These are phyloP conservation scores for Mercenaria mercenaria DNA, from an alignment of 1,140 invertebrate species.

Conservation along the genomic window DNA sequence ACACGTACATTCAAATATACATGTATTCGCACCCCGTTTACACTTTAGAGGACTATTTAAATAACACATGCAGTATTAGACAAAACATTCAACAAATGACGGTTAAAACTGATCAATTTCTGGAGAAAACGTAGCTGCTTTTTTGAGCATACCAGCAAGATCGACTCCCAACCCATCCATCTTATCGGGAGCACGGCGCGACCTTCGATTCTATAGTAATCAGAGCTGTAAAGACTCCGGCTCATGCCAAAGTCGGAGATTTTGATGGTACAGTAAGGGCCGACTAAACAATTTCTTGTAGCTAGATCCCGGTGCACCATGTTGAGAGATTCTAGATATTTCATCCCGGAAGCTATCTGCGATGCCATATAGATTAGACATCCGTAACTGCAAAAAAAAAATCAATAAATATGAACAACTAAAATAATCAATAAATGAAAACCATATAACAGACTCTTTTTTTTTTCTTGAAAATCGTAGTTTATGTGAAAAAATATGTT, in stretches of 20 bases:
- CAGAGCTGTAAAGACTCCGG: conserved; percentile 92
- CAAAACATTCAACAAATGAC: neutral
- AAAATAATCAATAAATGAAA: neutral
- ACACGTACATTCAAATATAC: neutral
- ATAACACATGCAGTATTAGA: conserved; percentile 24
- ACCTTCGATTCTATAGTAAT: conserved; percentile 94
- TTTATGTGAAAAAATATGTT: too few species aligned
- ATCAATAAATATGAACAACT: neutral
- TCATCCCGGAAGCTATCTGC: conserved; percentile 95
- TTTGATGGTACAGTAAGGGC: conserved; percentile 94
- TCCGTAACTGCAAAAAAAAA: conserved; percentile 89
- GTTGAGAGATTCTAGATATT: conserved; percentile 92
- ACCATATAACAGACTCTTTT: too few species aligned
- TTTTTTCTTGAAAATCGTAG: too few species aligned
- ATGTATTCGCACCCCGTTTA: neutral
- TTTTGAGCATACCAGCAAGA: conserved; percentile 89
- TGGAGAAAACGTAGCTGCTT: neutral
- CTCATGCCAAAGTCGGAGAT: conserved; percentile 96
- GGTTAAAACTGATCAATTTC: neutral
- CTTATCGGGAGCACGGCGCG: conserved; percentile 92
- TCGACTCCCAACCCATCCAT: conserved; percentile 96
- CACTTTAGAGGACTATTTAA: neutral
- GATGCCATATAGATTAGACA: conserved; percentile 93
- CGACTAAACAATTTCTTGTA: conserved; percentile 93
- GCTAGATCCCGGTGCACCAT: conserved; percentile 93